Evolutionary conservation across 30 jellyfish, hydroid and myxozoan species (phyloP).

Genomic region (Catostylus mosaicus): DNA sequence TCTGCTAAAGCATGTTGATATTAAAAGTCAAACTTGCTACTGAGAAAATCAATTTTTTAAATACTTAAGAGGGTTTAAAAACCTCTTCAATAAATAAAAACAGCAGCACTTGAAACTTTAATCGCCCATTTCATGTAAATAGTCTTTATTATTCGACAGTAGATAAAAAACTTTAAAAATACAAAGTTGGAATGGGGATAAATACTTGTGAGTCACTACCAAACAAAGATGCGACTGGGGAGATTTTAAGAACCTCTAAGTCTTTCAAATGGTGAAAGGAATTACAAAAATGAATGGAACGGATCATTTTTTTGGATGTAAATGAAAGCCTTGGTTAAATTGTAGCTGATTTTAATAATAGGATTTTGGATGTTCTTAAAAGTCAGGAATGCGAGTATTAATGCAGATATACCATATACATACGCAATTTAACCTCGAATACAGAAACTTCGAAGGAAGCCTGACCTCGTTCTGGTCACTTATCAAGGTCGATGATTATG

Average conservation of each 20-base stretch:
- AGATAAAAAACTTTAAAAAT: not conserved
- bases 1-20: constrained; percentile 1
- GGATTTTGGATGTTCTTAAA: not conserved
- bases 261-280: not conserved
- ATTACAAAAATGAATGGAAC: not conserved
- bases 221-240: not conserved
- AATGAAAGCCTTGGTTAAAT: not conserved
- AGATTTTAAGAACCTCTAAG: not conserved
- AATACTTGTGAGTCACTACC: not conserved
- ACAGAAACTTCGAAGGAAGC: too few species aligned
- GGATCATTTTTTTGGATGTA: not conserved
- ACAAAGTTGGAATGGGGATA: not conserved
- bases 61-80: not conserved
- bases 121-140: not conserved
- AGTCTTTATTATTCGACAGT: not conserved
- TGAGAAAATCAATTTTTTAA: not conserved
- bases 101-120: not conserved
- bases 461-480: too few species aligned
- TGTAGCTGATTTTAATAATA: not conserved
- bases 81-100: not conserved
- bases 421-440: too few species aligned
- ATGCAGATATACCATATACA: too few species aligned
- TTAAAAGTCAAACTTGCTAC: not conserved
- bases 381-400: too few species aligned
- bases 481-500: too few species aligned